Evolutionary conservation across 2,113 vertebrate species (phyloP), one percentile per base, ranked within the genome.

Genomic region (Eulacestoma nigropectus): DNA sequence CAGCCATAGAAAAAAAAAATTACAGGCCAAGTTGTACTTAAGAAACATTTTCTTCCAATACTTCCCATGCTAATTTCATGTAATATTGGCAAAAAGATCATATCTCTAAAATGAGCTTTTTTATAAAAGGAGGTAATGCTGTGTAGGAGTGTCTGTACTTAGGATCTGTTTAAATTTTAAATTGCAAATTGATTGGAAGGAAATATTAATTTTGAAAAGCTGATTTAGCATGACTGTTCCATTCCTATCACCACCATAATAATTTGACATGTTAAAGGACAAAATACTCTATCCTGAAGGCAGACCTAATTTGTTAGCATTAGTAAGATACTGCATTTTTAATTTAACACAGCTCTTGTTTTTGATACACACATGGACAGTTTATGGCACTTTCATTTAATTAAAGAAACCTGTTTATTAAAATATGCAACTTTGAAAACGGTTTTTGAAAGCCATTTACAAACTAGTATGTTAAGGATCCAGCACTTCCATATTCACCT

Each of bases 271-370:
- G 33, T 87, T 90, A 87, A 91, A 94, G 86, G 93, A 81, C 92
- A 83, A 96, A 97, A 90, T 84, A 64, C 83, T 95, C 67, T 94
- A 44, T 95, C 89, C 84, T 80, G 81, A 96, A 97, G 84, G 93
- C 94, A 72, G 86, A 84, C 89, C 95, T 98, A 98, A 98, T 98
- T 98, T 98, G 96, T 98, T 98, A 98, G 78, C 96, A 97, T 98
- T 98, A 97, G 84, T 95, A 93, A 91, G 83, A 92, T 93, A 79
- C 85, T 87, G 76, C 94, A 92, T 96, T 97, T 97, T 89, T 97
- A 97, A 93, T 97, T 91, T 97, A 97, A 93, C 96, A 95, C 83
- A 91, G 74, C 94, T 96, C 64, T 67, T 96, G 91, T 56, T 97
- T 97, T 95, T 95, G 86, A 78, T 97, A 98, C 95, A 97, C 95